These are phyloP conservation scores for Sweltsa coloradensis DNA, from an alignment of 1,140 invertebrate genomes.

Conservation along the genomic window DNA sequence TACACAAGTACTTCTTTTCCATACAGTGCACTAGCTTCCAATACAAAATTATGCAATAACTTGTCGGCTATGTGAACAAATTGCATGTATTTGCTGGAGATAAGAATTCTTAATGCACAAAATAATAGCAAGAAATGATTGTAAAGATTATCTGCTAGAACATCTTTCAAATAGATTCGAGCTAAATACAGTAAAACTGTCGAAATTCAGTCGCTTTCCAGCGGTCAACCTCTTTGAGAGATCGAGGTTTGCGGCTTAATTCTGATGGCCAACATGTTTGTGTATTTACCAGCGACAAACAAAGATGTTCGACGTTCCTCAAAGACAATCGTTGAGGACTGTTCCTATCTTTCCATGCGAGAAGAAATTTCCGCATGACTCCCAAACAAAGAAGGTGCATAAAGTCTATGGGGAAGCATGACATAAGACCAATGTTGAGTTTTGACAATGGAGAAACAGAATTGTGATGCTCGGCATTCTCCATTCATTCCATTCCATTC, in stretches of 20 bases:
- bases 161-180: not conserved
- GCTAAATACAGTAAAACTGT: conserved; percentile 16
- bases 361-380: too few relatives aligned
- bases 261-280: too few relatives aligned
- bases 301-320: too few relatives aligned
- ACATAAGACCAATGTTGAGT: too few relatives aligned
- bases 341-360: too few relatives aligned
- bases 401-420: too few relatives aligned
- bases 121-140: not conserved
- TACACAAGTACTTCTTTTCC: not conserved
- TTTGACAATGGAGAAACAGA: too few relatives aligned
- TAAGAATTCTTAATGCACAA: not conserved
- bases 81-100: not conserved
- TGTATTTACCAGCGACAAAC: too few relatives aligned
- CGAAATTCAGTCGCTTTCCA: conserved; percentile 19
- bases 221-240: conserved; percentile 10
- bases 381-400: too few relatives aligned
- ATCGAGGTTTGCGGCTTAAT: conserved; percentile 20
- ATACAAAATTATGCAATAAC: not conserved
- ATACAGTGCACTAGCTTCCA: not conserved
- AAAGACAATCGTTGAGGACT: too few relatives aligned
- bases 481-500: too few relatives aligned
- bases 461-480: too few relatives aligned
- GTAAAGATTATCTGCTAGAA: not conserved
- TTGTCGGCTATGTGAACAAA: not conserved